Base-by-base conservation (phyloP, 1,140 invertebrate genomes). In the Ips typographus region DNA sequence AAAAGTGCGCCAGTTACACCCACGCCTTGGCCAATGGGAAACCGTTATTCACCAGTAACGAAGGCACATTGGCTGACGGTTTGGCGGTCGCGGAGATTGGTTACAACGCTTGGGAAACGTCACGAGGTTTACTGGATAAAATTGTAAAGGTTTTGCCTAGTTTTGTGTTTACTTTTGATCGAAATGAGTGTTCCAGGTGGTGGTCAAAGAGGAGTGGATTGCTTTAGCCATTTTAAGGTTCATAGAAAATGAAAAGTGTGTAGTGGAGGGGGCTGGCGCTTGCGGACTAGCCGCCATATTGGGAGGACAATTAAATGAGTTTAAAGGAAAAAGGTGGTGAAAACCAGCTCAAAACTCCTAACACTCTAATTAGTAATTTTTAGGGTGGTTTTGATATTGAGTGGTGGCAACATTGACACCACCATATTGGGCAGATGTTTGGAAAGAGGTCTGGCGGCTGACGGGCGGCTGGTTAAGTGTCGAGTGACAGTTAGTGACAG, bases 401-500 rank as follows among this genome's bases (percentile, higher is more conserved):
- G 91, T 77, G 95, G 95, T 1, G 95, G 95, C 39, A 98, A 98
- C 82, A 97, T 98, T 61, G 94, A 97, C 76, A 94, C 94, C 2
- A 95, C 94, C 0, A 89, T 95, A 0, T 84, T 98, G 52, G 94
- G 94, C 0, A 83, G 95, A 40, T 94, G 93, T 57, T 82, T 98
- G 64, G 95, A 98, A 76, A 84, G 95, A 57, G 95, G 94, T 37
- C 82, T 98, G 75, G 94, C 94, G 2, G 92, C 90, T 1, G 94
- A 96, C 78, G 93, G 94, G 1, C 84, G 95, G 5, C 82, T 97
- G 39, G 83, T 95, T 7, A 92, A 94, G 76, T 94, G 96, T 78
- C 89, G 89, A 74, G 92, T 94, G 3, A 93, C 91, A 1, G 89
- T 97, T 4, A 91, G 87, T 74, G 95, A 97, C 81, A 82, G 92